Base-by-base conservation (phyloP, 2,888 invertebrate species). In the Heliconius cydno region DNA sequence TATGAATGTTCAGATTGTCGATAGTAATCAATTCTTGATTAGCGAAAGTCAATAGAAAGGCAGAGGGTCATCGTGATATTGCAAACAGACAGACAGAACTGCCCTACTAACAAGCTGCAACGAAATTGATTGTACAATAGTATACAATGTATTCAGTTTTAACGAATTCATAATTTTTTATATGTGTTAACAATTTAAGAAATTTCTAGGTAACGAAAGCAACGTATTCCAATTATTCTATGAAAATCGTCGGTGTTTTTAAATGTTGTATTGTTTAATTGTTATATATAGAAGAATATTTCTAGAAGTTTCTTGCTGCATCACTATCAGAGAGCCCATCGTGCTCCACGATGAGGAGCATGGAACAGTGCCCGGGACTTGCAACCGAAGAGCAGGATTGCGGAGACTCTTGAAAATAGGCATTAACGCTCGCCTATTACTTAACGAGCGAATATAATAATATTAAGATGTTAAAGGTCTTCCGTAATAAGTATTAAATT, bases 41-140 rank as follows among this genome's bases (percentile, higher is more conserved):
- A 84, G 83, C 83, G 85, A 84, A 85, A 85, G 85, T 82, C 81
- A 70, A 82, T 83, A 82, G 82, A 84, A 82, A 84, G 85, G 75
- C 78, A 46, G 79, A 82, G 83, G 84, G 83, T 85, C 85, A 85
- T 84, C 81, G 79, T 77, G 82, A 82, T 84, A 78, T 77, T 41
- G 68, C 57, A 72, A 79, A 78, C 79, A 76, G 78, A 80, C 81
- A 74, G 81, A 82, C 66, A 52, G 68, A 71, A 80, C 78, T 83
- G 81, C 71, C 79, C 83, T 74, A 80, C 78, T 79, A 79, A 78
- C 46, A 15, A 57, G 28, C n/a, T 75, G 34, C 41, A 65, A 65
- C 30, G 34, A 63, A 77, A 79, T 76, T 78, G 76, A 78, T 78
- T 75, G 66, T 75, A 81, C 68, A 76, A 79, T 76, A 70, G 63